Percentiles rank a stretch among this genome's conserved stretches.
Conservation (phyloP, 2,113 vertebrate species). For the Sebastes schlegelii region DNA sequence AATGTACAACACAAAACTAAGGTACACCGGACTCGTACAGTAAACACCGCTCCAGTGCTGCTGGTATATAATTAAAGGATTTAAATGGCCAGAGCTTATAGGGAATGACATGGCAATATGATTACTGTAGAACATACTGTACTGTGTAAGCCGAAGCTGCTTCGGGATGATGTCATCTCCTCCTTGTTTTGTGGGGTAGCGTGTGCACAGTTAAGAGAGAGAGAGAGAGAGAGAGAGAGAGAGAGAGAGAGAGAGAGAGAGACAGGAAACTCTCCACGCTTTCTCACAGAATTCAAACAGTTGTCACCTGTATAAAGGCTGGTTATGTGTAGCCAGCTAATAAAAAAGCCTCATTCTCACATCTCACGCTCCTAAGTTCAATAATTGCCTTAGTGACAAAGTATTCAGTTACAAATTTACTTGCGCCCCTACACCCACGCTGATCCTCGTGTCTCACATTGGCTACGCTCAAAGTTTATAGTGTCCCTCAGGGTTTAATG, state of each 20-base stretch:
- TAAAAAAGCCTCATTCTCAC: constrained; percentile 37
- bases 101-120: constrained; percentile 76
- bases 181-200: constrained; percentile 52
- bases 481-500: constrained; percentile 37
- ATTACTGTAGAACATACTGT: constrained; percentile 68
- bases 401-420: constrained; percentile 52
- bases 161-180: constrained; percentile 75
- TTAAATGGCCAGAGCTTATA: constrained; percentile 62
- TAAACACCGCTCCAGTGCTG: constrained; percentile 73
- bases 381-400: constrained; percentile 25
- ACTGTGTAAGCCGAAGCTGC: constrained; percentile 56
- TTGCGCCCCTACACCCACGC: constrained; percentile 33
- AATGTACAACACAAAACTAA: constrained; percentile 69
- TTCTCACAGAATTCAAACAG: constrained; percentile 59
- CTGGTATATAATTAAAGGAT: constrained; percentile 76
- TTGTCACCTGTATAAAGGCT: constrained; percentile 49
- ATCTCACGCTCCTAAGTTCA: constrained; percentile 9
- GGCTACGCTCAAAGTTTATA: constrained; percentile 34
- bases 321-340: constrained; percentile 8
- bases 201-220: constrained; percentile 17
- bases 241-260: constrained; percentile 19
- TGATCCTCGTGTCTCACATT: constrained; percentile 22
- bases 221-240: constrained; percentile 4
- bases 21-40: constrained; percentile 62
- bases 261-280: constrained; percentile 50